A percentile compares a stretch with the other conserved stretches of the same genome.
phyloP scores from a whole-genome alignment of 2,797 vertebrate species.

The Epinephelus awoara region DNA sequence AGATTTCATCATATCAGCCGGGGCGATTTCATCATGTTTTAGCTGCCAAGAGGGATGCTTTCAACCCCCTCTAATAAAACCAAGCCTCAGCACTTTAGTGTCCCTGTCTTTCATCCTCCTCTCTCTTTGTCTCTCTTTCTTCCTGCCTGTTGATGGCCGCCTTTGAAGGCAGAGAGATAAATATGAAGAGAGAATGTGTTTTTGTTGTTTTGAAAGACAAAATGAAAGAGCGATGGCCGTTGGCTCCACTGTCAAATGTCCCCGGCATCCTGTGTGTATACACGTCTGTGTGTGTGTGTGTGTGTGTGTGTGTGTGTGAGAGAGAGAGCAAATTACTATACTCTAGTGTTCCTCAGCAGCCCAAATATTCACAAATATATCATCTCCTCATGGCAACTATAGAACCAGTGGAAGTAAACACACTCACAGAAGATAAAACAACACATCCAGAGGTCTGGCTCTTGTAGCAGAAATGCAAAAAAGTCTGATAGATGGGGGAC shows the following conservation, averaged over 20 bases:
- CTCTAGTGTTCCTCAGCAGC: background rate
- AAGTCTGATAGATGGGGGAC: no score
- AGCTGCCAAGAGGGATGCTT: constrained; percentile 67
- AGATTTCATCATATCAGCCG: constrained; percentile 68
- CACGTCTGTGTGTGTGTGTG: background rate
- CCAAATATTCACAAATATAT: background rate
- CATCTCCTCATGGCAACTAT: background rate
- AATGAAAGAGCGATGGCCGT: constrained; percentile 53
- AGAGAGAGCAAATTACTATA: background rate
- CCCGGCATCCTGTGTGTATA: constrained; percentile 2
- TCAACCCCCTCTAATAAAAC: constrained; percentile 68
- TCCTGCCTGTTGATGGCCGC: constrained; percentile 63
- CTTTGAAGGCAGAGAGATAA: constrained; percentile 66
- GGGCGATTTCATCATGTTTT: constrained; percentile 70
- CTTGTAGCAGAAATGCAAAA: background rate
- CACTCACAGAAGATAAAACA: background rate
- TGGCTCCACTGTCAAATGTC: constrained; percentile 44
- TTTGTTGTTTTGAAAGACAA: constrained; percentile 66
- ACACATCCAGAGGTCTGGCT: background rate
- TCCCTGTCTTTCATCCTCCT: constrained; percentile 66
- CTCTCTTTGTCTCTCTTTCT: constrained; percentile 63
- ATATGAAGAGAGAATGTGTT: constrained; percentile 57
- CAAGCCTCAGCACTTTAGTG: constrained; percentile 64
- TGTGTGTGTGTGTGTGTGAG: background rate
- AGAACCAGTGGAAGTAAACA: background rate